Evolutionary conservation across 2,113 vertebrate genomes (phyloP).

Genomic region (Turdus rufiventris): DNA sequence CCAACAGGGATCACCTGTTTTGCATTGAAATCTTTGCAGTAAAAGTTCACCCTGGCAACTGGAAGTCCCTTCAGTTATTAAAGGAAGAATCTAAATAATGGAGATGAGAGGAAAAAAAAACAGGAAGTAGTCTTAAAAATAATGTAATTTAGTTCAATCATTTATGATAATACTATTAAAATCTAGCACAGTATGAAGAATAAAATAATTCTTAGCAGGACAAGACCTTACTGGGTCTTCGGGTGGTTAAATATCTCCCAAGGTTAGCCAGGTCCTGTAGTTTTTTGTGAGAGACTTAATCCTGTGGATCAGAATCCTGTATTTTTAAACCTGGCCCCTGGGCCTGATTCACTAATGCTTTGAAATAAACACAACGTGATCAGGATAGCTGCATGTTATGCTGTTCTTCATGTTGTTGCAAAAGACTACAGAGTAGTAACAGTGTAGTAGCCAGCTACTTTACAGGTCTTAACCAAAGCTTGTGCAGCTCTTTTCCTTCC

Average conservation of each 20-base stretch:
- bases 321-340: neutral
- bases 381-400: neutral
- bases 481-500: neutral
- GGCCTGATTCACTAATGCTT: neutral
- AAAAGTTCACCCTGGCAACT: neutral
- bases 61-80: neutral
- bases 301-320: neutral
- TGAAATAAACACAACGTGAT: neutral
- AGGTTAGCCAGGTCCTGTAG: neutral
- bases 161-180: neutral
- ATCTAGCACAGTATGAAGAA: neutral
- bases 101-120: neutral
- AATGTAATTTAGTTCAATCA: neutral
- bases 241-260: neutral
- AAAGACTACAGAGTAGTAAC: neutral
- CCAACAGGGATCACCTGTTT: neutral
- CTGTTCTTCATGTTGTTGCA: neutral
- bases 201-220: neutral
- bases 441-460: neutral
- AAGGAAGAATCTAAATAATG: neutral
- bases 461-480: neutral
- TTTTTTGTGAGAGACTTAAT: neutral
- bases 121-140: neutral
- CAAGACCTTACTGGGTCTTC: neutral
- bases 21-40: neutral